Evolutionary conservation across 2,113 vertebrate species (phyloP).

Genomic region (Triplophysa dalaica): DNA sequence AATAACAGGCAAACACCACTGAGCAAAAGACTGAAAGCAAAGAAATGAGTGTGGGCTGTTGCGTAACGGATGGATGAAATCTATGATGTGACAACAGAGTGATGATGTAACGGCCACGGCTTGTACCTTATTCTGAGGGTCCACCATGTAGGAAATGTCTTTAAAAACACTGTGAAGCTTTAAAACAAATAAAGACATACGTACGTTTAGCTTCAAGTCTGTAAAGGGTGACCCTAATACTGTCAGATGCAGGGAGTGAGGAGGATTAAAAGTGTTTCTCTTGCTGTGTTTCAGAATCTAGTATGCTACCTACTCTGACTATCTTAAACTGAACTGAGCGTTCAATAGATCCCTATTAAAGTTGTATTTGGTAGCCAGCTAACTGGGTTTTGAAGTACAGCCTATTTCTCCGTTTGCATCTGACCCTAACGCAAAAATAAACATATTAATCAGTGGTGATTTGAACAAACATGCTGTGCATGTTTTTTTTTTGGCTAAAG

Average conservation of each 20-base stretch:
- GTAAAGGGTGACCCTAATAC: neutral
- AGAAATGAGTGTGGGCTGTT: neutral
- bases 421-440: neutral
- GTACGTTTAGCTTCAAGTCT: neutral
- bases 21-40: constrained; percentile 14
- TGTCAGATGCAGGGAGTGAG: neutral
- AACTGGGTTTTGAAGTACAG: too few species aligned
- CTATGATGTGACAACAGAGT: neutral
- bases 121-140: constrained; percentile 77
- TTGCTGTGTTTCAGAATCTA: neutral
- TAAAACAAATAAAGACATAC: constrained; percentile 62
- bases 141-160: constrained; percentile 79
- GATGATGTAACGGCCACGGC: neutral
- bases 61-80: constrained; percentile 31
- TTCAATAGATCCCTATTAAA: too few species aligned
- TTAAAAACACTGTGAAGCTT: constrained; percentile 80
- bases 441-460: neutral
- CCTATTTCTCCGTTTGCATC: neutral
- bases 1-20: constrained; percentile 9
- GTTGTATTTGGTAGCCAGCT: too few species aligned
- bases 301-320: neutral
- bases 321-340: too few species aligned
- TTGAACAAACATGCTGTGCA: too few species aligned
- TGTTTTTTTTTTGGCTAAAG: too few species aligned
- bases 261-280: neutral